phyloP scores from a whole-genome alignment of 2,888 invertebrate genomes.

The Nematopogon swammerdamellus region DNA sequence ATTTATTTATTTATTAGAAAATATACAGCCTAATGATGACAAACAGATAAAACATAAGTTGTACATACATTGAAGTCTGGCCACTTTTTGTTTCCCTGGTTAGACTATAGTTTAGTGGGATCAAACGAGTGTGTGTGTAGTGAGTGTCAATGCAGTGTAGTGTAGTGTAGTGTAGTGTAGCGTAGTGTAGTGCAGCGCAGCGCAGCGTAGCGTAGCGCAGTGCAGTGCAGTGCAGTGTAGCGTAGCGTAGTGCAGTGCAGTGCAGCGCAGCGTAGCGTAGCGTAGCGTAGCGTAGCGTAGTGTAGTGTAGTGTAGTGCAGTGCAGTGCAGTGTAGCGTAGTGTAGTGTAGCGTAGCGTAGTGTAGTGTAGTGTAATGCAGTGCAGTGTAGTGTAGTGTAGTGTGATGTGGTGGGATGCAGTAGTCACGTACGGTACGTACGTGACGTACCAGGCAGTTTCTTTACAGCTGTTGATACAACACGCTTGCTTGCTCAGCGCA shows the following conservation, averaged over 20 bases:
- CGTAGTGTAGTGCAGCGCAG: slow-evolving; percentile 2
- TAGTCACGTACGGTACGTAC: background rate
- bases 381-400: slow-evolving; percentile 3
- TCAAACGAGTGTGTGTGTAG: too few species aligned
- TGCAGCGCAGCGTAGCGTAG: slow-evolving; percentile 2
- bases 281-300: slow-evolving; percentile 2
- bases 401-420: too few species aligned
- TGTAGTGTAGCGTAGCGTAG: slow-evolving; percentile 2
- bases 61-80: too few species aligned
- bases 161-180: slow-evolving; percentile 2
- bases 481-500: too few species aligned
- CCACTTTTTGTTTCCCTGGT: too few species aligned
- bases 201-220: slow-evolving; percentile 1
- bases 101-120: too few species aligned
- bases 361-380: slow-evolving; percentile 3
- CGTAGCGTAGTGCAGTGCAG: slow-evolving; percentile 2
- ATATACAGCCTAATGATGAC: too few species aligned
- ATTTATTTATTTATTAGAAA: too few species aligned
- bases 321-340: slow-evolving; percentile 2
- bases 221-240: slow-evolving; percentile 2
- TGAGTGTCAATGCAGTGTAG: too few species aligned
- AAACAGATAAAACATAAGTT: too few species aligned
- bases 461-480: too few species aligned
- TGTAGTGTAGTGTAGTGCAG: slow-evolving; percentile 2
- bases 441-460: too few species aligned